Evolutionary conservation across 2,888 invertebrate genomes (phyloP).

Genomic region (Trissolcus brochymenae): DNA sequence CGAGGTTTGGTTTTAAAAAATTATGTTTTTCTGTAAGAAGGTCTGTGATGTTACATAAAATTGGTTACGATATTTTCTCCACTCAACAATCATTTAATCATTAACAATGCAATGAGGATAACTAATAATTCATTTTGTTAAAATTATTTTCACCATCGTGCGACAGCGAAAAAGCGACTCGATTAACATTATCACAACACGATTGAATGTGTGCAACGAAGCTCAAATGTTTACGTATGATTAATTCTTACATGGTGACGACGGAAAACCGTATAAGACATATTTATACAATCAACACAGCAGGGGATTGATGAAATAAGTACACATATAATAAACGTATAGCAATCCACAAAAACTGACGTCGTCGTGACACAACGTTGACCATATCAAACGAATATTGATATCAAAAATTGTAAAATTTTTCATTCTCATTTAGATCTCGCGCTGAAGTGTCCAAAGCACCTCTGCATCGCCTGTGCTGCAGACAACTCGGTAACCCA

Average conservation of each 20-base stretch:
- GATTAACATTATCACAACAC: conserved; percentile 25
- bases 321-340: conserved; percentile 25
- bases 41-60: conserved; percentile 36
- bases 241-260: conserved; percentile 11
- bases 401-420: conserved; percentile 9
- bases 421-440: conserved; percentile 77
- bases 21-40: conserved; percentile 30
- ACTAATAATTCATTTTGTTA: conserved; percentile 16
- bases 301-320: conserved; percentile 24
- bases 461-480: conserved; percentile 89
- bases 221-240: conserved; percentile 16
- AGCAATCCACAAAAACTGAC: conserved; percentile 8
- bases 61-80: conserved; percentile 44
- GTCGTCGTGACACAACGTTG: not conserved
- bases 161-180: conserved; percentile 19
- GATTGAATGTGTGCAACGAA: conserved; percentile 27
- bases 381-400: conserved; percentile 2
- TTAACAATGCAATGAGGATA: conserved; percentile 8
- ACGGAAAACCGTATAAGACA: conserved; percentile 21
- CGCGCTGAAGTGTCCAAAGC: conserved; percentile 89
- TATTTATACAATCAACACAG: conserved; percentile 25
- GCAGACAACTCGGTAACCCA: conserved; percentile 87
- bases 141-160: conserved; percentile 9
- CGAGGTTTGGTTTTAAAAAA: conserved; percentile 12
- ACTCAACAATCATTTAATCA: conserved; percentile 41